Evolutionary conservation across 2,888 invertebrate species (phyloP), one percentile per base, ranked within the genome.

Genomic region (Spialia ferax): DNA sequence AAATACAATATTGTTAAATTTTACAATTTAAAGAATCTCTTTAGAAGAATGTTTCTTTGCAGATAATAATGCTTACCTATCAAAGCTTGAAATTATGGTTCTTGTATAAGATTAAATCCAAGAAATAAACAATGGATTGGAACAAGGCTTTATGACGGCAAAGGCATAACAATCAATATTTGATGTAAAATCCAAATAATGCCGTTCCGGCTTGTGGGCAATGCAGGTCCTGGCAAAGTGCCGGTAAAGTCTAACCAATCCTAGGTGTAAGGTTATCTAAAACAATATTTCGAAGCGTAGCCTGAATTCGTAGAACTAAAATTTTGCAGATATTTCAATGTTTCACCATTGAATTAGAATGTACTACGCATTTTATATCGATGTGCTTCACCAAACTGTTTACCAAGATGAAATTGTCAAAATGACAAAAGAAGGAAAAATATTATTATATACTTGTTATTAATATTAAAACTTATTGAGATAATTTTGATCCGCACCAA

Each of bases 251-350:
- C 64, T 50, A 65, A 59, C 59, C 65, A 59, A 59, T 59, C 38
- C 56, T 65, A 65, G 65, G 65, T 59, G 65, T 65, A 52, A 38
- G 65, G 65, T 59, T 65, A 65, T 65, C 65, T 65, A 65, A 65
- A 65, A 65, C 65, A 65, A 65, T 65, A 59, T 65, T 65, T 65
- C 59, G 52, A 59, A 50, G 59, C 59, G 42, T 57, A 65, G 42
- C 26, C 29, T 42, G 65, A 65, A 59, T 65, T 59, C 26, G 65
- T 65, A 50, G 59, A 59, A 65, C 48, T 59, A 48, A 59, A 59
- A 65, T 59, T 65, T 65, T 52, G 65, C 59, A 65, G 50, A 52
- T 52, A 52, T 65, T 59, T 57, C 52, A 59, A 52, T 59, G 59
- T 35, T 45, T 20, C 10, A 4, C 48, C 42, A 42, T 55, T 32